phyloP scores from a whole-genome alignment of 2,888 invertebrate species.

The Tetrapedia diversipes region DNA sequence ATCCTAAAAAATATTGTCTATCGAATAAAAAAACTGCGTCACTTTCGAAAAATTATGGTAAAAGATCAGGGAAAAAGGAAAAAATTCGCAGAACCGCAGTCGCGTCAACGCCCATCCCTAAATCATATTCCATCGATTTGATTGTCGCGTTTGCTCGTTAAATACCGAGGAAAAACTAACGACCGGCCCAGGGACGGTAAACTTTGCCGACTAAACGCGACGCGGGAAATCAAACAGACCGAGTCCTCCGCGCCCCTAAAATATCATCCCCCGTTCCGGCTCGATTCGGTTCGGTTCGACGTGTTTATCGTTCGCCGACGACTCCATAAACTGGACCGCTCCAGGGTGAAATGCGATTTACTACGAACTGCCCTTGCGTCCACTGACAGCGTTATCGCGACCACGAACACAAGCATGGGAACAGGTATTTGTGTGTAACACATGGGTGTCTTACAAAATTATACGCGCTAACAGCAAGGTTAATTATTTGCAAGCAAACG shows the following conservation, averaged over 20 bases:
- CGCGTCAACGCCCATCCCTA: neutral
- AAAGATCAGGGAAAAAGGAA: no score
- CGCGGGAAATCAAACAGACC: conserved; percentile 19
- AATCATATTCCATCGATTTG: neutral
- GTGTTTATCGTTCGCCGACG: conserved; percentile 20
- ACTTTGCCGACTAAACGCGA: neutral
- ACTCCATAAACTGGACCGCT: conserved; percentile 19
- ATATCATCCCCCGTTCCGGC: neutral
- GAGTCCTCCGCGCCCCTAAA: neutral
- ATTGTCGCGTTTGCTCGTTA: conserved; percentile 3
- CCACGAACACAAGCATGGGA: conserved; percentile 16
- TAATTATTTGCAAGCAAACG: conserved; percentile 32
- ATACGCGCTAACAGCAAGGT: no score
- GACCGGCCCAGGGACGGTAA: neutral
- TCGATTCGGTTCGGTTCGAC: neutral
- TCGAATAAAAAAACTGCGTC: no score
- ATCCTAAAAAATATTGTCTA: no score
- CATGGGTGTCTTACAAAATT: no score
- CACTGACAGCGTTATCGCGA: conserved; percentile 33
- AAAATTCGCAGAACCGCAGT: no score
- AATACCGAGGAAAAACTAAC: neutral
- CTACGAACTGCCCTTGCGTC: conserved; percentile 8
- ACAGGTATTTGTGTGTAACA: conserved; percentile 10
- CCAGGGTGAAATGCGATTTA: conserved; percentile 43
- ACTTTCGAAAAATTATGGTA: no score